phyloP scores from a whole-genome alignment of 2,113 vertebrate species.

The Dicrurus megarhynchus region DNA sequence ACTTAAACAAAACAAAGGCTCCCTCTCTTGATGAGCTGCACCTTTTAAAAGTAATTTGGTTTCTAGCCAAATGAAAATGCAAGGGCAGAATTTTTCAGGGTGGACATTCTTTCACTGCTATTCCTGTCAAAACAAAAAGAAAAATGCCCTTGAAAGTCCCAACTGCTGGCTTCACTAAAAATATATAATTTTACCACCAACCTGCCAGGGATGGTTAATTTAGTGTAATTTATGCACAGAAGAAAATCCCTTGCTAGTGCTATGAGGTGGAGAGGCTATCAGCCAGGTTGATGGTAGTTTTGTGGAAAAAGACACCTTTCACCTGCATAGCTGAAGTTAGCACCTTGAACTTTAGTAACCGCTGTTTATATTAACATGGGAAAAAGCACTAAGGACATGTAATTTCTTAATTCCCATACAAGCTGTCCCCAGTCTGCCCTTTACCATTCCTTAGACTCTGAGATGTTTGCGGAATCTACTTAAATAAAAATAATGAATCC shows the following conservation, averaged over 20 bases:
- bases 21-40: neutral
- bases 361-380: neutral
- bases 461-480: neutral
- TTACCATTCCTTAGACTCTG: neutral
- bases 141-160: conserved; percentile 31
- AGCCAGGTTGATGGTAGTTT: neutral
- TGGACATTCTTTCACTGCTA: neutral
- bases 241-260: neutral
- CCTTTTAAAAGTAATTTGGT: conserved; percentile 5
- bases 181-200: neutral
- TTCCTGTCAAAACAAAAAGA: neutral
- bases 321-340: neutral
- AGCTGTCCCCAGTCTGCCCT: neutral
- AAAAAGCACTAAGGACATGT: neutral
- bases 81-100: neutral
- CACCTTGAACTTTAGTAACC: neutral
- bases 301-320: neutral
- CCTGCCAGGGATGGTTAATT: neutral
- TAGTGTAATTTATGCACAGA: conserved; percentile 15
- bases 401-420: neutral
- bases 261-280: neutral
- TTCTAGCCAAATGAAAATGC: neutral
- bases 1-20: conserved; percentile 35
- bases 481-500: neutral
- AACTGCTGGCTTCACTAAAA: neutral